Base-by-base conservation (phyloP, 2,888 invertebrate genomes). In the Plebejus anna region DNA sequence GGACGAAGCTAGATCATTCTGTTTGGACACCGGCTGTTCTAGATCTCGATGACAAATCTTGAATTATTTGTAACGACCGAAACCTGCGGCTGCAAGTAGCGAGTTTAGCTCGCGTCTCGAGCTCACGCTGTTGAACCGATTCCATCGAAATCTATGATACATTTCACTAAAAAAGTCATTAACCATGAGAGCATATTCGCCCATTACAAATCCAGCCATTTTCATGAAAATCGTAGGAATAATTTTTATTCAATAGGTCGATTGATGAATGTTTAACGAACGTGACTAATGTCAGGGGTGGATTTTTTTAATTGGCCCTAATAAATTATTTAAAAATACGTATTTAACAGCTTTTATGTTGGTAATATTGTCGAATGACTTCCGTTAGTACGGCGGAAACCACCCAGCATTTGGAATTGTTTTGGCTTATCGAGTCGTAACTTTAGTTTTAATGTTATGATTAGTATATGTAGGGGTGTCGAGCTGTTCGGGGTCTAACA, bases 401-500 rank as follows among this genome's bases (percentile, higher is more conserved):
- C 32, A 16, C 32, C 13, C 13, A 66, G 5, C 0, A 0, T 36
- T 66, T 66, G 13, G 66, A 32, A 66, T 36, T 66, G 13, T 32
- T 32, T 66, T 66, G 28, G 32, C 32, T 32, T 36, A 13, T 13
- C 61, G 6, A 22, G 28, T 36, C 13, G 32, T 66, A 66, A 32
- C 32, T 66, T 66, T 66, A 66, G 66, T 16, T 66, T 66, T 66
- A 66, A 66, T 36, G 13, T 28, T 28, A 36, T 28, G 66, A 66
- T 28, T 36, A 66, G 32, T 66, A 4, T 11, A 28, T 2, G 32
- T 66, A 66, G 66, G 66, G 4, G 32, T 66, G 66, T 66, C 32
- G 32, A 32, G 13, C 22, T 66, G 66, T 32, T 66, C 66, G 66
- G 36, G 66, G 66, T 66, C 66, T 66, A 66, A 66, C 66, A 66